Conservation (phyloP, 2,888 invertebrate species). For the Tromatobia lineatoria region DNA sequence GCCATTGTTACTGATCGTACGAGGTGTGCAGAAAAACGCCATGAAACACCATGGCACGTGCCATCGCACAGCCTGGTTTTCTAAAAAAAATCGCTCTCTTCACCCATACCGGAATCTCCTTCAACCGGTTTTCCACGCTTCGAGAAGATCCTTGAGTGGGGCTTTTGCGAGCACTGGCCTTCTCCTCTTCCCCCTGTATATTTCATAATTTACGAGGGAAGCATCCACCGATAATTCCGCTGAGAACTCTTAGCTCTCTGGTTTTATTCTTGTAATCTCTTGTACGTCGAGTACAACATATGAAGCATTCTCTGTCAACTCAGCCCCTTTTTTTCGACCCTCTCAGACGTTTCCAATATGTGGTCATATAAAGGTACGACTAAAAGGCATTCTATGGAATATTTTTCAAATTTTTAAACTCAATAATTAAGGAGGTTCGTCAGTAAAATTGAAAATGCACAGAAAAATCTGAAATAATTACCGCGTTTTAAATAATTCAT, state of each 20-base stretch:
- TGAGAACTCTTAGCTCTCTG: constrained; percentile 29
- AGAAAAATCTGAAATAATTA: too few relatives aligned
- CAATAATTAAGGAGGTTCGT: too few relatives aligned
- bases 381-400: too few relatives aligned
- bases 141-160: constrained; percentile 53
- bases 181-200: constrained; percentile 23
- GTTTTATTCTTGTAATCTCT: constrained; percentile 28
- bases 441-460: too few relatives aligned
- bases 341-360: too few relatives aligned
- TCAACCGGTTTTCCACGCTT: constrained; percentile 65
- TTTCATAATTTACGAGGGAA: constrained; percentile 61
- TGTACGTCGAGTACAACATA: neutral
- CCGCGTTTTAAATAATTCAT: too few relatives aligned
- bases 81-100: neutral
- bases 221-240: constrained; percentile 57
- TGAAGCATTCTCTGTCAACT: too few relatives aligned
- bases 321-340: too few relatives aligned
- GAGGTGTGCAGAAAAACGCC: constrained; percentile 19
- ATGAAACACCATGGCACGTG: constrained; percentile 19
- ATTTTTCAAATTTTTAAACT: too few relatives aligned
- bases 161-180: constrained; percentile 39
- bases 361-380: too few relatives aligned
- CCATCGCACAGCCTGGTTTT: constrained; percentile 5
- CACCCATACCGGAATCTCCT: constrained; percentile 33
- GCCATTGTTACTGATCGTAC: neutral